phyloP scores from a whole-genome alignment of 1,140 invertebrate genomes.

The Pseudomyrmex cubaensis region DNA sequence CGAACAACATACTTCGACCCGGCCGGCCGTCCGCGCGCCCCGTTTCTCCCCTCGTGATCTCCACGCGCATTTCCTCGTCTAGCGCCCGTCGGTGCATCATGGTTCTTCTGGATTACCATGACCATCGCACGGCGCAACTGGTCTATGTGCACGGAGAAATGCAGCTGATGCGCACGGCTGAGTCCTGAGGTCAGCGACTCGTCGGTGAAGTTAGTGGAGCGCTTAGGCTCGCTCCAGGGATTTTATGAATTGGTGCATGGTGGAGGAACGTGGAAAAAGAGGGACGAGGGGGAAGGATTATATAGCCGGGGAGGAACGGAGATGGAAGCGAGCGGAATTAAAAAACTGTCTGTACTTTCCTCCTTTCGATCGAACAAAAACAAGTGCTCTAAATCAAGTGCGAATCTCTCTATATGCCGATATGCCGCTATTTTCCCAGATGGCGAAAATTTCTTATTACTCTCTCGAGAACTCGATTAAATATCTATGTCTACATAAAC shows the following conservation, averaged over 20 bases:
- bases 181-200: slow-evolving; percentile 84
- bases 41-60: slow-evolving; percentile 24
- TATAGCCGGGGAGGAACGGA: neutral
- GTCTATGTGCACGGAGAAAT: slow-evolving; percentile 77
- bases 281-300: neutral
- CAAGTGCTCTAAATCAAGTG: slow-evolving; percentile 1
- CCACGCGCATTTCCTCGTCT: slow-evolving; percentile 50
- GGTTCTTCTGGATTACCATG: slow-evolving; percentile 81
- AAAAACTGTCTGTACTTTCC: neutral
- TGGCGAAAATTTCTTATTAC: slow-evolving; percentile 11
- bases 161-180: slow-evolving; percentile 83
- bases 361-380: slow-evolving; percentile 13
- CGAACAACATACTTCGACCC: slow-evolving; percentile 5
- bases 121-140: slow-evolving; percentile 78
- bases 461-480: slow-evolving; percentile 18
- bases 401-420: slow-evolving; percentile 1
- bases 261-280: slow-evolving; percentile 27
- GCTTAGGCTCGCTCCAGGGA: slow-evolving; percentile 79
- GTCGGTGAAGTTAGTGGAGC: slow-evolving; percentile 84
- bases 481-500: neutral
- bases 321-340: neutral
- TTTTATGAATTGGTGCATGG: slow-evolving; percentile 83
- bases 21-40: no score
- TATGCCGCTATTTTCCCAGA: neutral
- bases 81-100: slow-evolving; percentile 48